phyloP scores from a whole-genome alignment of 2,888 invertebrate genomes.

The Augochlorella aurata region DNA sequence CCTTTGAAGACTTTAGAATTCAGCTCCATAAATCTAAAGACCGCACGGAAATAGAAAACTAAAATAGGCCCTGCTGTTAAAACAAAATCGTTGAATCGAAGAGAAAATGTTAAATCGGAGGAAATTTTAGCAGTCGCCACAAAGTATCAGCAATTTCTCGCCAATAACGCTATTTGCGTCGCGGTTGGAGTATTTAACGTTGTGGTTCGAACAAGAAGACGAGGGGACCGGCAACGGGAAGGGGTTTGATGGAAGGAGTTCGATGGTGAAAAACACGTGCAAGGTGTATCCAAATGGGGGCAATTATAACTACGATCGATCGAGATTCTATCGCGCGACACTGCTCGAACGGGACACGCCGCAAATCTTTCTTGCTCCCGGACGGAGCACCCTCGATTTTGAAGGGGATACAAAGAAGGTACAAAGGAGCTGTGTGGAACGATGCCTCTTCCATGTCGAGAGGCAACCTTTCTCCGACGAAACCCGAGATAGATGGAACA shows the following conservation, averaged over 20 bases:
- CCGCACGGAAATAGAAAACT: no score
- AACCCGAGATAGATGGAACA: conserved; percentile 36
- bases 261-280: not conserved
- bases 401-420: conserved; percentile 14
- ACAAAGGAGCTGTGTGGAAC: conserved; percentile 23
- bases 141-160: conserved; percentile 29
- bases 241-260: not conserved
- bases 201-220: not conserved
- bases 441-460: conserved; percentile 37
- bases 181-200: conserved; percentile 30
- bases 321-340: conserved; percentile 48
- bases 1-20: no score
- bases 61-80: no score
- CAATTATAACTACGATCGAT: conserved; percentile 55
- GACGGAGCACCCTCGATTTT: conserved; percentile 13
- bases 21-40: no score
- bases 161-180: conserved; percentile 60
- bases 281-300: conserved; percentile 46
- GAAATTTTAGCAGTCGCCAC: not conserved
- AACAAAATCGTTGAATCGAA: no score
- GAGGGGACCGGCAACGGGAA: not conserved
- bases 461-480: conserved; percentile 41
- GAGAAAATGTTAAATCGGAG: not conserved
- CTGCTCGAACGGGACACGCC: conserved; percentile 16
- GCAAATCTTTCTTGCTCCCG: conserved; percentile 28